A percentile compares a stretch with the other conserved stretches of the same genome.
These are phyloP conservation scores for Linnaemya tessellans DNA, from an alignment of 2,888 invertebrate genomes.

Conservation along the genomic window DNA sequence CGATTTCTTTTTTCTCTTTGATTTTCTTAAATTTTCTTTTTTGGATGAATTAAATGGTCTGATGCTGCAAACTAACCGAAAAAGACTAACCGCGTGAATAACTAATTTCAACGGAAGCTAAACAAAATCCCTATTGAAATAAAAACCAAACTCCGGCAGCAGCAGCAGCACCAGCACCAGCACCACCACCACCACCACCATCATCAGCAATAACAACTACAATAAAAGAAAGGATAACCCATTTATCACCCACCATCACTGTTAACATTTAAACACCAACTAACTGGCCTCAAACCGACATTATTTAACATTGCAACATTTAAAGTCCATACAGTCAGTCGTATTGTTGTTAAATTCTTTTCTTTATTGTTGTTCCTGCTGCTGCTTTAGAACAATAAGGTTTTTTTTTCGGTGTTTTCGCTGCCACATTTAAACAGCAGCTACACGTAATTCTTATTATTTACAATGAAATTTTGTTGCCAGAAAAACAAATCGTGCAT, in stretches of 20 bases:
- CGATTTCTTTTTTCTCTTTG: conserved; percentile 5
- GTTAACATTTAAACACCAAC: conserved; percentile 72
- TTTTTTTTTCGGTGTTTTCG: conserved; percentile 59
- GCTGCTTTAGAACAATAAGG: conserved; percentile 66
- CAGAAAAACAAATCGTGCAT: conserved; percentile 73
- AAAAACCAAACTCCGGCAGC: conserved; percentile 71
- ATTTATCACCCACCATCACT: conserved; percentile 73
- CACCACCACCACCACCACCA: conserved; percentile 2
- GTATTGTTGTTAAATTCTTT: conserved; percentile 45
- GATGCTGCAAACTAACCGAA: conserved; percentile 46
- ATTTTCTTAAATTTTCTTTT: conserved; percentile 48
- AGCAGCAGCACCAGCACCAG: conserved; percentile 10
- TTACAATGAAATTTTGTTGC: conserved; percentile 60
- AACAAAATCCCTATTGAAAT: conserved; percentile 64
- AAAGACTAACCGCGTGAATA: conserved; percentile 82
- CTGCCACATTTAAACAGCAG: conserved; percentile 45
- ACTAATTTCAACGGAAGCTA: conserved; percentile 82
- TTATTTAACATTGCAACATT: conserved; percentile 56
- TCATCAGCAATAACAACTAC: conserved; percentile 72
- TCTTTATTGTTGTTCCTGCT: conserved; percentile 21
- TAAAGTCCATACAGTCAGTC: conserved; percentile 20
- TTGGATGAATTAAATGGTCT: conserved; percentile 76
- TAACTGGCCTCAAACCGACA: conserved; percentile 48
- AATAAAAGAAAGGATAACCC: conserved; percentile 69
- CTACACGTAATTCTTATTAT: conserved; percentile 64